Conservation (phyloP, 1,140 invertebrate species). For the Bombus ignitus region DNA sequence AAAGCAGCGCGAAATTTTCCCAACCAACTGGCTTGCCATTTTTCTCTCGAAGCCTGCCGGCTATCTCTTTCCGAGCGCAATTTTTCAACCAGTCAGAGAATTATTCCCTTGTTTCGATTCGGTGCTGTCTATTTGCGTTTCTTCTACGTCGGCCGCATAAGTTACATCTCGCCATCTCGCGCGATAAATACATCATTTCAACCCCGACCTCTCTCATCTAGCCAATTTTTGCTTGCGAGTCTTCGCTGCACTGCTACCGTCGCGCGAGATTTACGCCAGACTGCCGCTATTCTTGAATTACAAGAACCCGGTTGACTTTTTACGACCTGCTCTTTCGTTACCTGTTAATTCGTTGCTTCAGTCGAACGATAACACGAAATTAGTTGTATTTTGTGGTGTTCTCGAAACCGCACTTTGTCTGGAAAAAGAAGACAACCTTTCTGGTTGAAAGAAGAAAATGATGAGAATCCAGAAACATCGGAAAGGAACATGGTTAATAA, state of each 20-base stretch:
- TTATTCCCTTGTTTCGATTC: conserved; percentile 60
- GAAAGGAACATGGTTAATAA: neutral
- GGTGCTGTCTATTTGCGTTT: conserved; percentile 58
- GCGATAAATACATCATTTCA: conserved; percentile 59
- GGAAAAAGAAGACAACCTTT: neutral
- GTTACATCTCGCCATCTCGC: conserved; percentile 40
- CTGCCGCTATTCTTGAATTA: neutral
- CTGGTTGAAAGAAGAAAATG: neutral
- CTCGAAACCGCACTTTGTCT: neutral
- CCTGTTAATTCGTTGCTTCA: neutral
- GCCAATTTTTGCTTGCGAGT: conserved; percentile 57
- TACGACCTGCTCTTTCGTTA: neutral
- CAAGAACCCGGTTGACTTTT: neutral
- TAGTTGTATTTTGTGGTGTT: neutral
- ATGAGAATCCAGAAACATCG: neutral
- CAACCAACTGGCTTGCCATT: neutral
- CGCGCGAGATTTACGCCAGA: conserved; percentile 1
- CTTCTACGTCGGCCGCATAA: conserved; percentile 44
- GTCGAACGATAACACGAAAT: neutral
- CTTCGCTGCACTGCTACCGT: neutral
- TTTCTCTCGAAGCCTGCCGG: neutral
- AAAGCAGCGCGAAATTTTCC: neutral
- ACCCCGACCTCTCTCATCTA: conserved; percentile 5
- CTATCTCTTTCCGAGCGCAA: conserved; percentile 9
- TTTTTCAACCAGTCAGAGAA: conserved; percentile 49